Evolutionary conservation across 2,113 vertebrate species (phyloP), one percentile per base, ranked within the genome.

Genomic region (Osmerus eperlanus): DNA sequence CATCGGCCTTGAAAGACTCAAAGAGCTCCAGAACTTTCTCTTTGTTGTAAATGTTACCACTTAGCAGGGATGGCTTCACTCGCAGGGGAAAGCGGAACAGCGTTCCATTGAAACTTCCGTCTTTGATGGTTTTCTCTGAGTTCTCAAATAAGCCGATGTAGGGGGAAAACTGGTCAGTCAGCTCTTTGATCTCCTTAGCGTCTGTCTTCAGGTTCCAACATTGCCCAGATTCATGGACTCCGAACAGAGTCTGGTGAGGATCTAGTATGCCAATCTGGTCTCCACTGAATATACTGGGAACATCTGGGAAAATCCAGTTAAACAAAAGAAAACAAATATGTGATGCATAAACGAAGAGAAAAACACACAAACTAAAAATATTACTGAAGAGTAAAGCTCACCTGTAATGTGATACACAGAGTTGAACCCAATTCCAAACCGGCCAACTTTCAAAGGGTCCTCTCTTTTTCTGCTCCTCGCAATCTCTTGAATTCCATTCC

Each of bases 371-470:
- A 21, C 16, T 51, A 18, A 36, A 13, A 47, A n/a, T 47, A 32
- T 18, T 65, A 47, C 19, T 51, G 19, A 2, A 54, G 25, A 13
- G 28, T 7, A 61, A 64, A 12, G 7, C 64, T 73, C 80, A 98
- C 97, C 97, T 93, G 97, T 99, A 87, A 99, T 95, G 84, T 99
- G 97, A 84, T 99, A 99, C 71, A 99, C 97, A 70, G 97, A 99
- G 87, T 99, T 99, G 89, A 99, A 99, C 28, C 97, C 97, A 76
- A 99, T 99, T 77, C 97, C 97, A 88, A 99, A 99, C 92, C 97
- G 90, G 79, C 97, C 97, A 73, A 99, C 97, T 93, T 99, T 99
- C 79, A 98, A 82, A 0, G 97, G 97, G 76, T 99, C 97, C 53
- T 99, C 97, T 86, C 96, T 96, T 81, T 99, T 99, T 78, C 96